Percentiles rank a stretch among this genome's conserved stretches.
These are phyloP conservation scores for Lycaon pictus DNA, from an alignment of 2,113 vertebrate species.

Conservation along the genomic window DNA sequence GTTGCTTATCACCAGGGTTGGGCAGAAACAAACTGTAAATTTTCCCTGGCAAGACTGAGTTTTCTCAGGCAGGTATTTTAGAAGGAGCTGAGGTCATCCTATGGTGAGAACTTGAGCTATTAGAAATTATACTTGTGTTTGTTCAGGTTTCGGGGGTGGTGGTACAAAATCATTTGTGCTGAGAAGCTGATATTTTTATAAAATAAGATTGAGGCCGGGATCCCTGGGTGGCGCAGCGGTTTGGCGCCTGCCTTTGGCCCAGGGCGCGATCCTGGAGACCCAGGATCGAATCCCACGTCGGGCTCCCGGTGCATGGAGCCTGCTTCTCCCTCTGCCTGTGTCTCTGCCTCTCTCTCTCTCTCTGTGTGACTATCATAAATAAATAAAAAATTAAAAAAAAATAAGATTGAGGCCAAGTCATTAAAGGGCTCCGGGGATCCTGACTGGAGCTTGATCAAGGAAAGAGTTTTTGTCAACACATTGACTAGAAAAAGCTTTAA, in stretches of 20 bases:
- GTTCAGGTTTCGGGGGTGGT: background rate
- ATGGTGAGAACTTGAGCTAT: background rate
- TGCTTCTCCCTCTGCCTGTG: too few relatives aligned
- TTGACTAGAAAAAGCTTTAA: background rate
- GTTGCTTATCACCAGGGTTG: background rate
- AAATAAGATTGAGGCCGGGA: background rate
- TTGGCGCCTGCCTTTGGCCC: too few relatives aligned
- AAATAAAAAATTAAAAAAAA: too few relatives aligned
- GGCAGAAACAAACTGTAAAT: background rate
- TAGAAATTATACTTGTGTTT: background rate
- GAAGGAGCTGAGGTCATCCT: background rate
- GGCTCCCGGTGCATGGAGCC: too few relatives aligned
- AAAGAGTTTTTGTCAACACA: background rate
- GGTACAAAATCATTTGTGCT: background rate
- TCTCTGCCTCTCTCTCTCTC: too few relatives aligned
- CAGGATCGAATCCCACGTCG: too few relatives aligned
- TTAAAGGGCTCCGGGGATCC: background rate
- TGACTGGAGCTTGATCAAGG: background rate
- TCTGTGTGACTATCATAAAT: too few relatives aligned
- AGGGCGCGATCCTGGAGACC: too few relatives aligned
- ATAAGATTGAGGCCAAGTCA: background rate
- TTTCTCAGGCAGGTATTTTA: background rate
- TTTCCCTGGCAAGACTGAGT: background rate
- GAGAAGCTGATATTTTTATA: background rate
- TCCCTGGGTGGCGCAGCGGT: too few relatives aligned